These are phyloP conservation scores for Sphaeridia pumilis DNA, from an alignment of 2,888 invertebrate genomes.

Conservation along the genomic window DNA sequence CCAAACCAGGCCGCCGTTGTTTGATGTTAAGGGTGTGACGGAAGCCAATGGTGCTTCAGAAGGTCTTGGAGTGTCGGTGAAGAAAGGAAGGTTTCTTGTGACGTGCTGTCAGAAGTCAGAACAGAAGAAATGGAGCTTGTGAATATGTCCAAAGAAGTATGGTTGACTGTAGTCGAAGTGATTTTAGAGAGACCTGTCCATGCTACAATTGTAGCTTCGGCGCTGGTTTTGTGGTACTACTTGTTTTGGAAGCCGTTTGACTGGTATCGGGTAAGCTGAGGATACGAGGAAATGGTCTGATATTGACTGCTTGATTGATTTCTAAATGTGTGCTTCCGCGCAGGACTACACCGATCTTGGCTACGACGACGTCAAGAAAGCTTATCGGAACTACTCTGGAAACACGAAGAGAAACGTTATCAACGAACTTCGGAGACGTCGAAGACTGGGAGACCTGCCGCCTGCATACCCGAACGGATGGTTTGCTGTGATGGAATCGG, in stretches of 20 bases:
- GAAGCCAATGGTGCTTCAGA: too few species aligned
- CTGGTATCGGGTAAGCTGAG: constrained; percentile 33
- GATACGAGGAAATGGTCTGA: too few species aligned
- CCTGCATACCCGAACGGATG: constrained; percentile 85
- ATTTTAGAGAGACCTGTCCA: too few species aligned
- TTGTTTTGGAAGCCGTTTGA: constrained; percentile 35
- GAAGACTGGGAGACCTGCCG: constrained; percentile 56
- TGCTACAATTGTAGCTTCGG: too few species aligned
- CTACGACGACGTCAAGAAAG: constrained; percentile 23
- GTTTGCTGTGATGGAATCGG: constrained; percentile 64
- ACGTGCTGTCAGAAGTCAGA: too few species aligned
- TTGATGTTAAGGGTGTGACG: too few species aligned
- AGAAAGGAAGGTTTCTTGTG: too few species aligned
- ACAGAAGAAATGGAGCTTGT: too few species aligned
- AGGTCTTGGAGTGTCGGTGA: too few species aligned
- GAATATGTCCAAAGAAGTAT: too few species aligned
- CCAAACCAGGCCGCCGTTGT: too few species aligned
- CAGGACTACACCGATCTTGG: constrained; percentile 36
- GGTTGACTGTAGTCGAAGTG: too few species aligned
- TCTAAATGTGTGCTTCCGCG: neutral
- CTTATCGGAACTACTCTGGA: constrained; percentile 17
- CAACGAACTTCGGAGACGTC: constrained; percentile 43
- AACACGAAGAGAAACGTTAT: constrained; percentile 26
- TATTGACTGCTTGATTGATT: neutral
- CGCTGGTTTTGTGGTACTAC: constrained; percentile 22